Evolutionary conservation across 2,797 vertebrate species (phyloP).

Genomic region (Lindbergichthys nudifrons): DNA sequence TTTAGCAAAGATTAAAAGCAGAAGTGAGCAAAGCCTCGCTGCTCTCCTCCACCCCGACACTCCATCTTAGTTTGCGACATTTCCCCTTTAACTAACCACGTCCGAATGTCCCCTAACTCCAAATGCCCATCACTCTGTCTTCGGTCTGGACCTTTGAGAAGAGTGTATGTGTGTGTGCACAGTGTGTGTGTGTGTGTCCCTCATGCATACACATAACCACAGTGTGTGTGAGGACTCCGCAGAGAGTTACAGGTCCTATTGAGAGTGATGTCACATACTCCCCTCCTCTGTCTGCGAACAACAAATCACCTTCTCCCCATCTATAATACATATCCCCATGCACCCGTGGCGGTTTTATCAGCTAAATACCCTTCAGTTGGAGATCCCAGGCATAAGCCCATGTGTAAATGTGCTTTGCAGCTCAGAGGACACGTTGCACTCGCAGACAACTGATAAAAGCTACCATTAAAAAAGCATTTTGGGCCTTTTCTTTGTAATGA

Average conservation of each 20-base stretch:
- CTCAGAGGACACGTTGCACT: constrained; percentile 24
- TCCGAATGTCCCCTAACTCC: constrained; percentile 33
- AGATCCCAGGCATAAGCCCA: constrained; percentile 49
- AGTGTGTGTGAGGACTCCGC: constrained; percentile 28
- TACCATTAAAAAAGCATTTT: constrained; percentile 63
- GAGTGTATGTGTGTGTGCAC: constrained; percentile 35
- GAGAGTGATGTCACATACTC: constrained; percentile 65
- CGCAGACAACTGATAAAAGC: constrained; percentile 62
- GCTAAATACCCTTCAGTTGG: constrained; percentile 66
- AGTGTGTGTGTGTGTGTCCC: constrained; percentile 39
- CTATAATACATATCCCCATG: constrained; percentile 64
- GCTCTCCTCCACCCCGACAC: constrained; percentile 26
- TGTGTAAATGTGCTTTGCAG: constrained; percentile 54
- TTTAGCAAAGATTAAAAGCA: constrained; percentile 74
- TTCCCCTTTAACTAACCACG: constrained; percentile 36
- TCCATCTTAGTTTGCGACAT: constrained; percentile 50
- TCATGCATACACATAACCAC: constrained; percentile 47
- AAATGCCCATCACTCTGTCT: constrained; percentile 47
- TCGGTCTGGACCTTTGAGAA: constrained; percentile 26
- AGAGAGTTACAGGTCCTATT: constrained; percentile 60
- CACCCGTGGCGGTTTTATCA: constrained; percentile 60
- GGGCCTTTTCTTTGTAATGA: constrained; percentile 64
- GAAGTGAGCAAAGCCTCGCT: constrained; percentile 43
- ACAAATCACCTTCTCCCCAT: constrained; percentile 67
- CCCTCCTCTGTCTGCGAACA: constrained; percentile 40